Conservation (phyloP, 2,888 invertebrate species). For the Amaurobius ferox region DNA sequence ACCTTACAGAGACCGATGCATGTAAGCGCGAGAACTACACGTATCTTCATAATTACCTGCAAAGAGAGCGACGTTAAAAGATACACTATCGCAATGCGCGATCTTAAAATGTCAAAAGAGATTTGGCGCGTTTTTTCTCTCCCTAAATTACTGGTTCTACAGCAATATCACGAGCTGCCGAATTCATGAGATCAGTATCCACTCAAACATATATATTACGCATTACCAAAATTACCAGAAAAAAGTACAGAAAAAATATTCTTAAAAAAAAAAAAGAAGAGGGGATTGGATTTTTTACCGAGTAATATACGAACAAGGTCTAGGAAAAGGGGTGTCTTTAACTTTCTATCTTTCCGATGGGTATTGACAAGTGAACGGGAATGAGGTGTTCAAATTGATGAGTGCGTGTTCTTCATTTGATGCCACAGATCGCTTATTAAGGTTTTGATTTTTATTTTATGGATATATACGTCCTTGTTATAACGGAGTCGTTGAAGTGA, state of each 20-base stretch:
- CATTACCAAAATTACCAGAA: not conserved
- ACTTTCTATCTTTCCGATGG: constrained; percentile 22
- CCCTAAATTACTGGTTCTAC: constrained; percentile 44
- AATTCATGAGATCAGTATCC: not conserved
- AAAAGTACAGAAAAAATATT: too few relatives aligned
- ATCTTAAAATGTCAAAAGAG: not conserved
- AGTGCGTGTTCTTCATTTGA: constrained; percentile 5
- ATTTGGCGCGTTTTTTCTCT: not conserved
- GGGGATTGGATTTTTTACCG: not conserved
- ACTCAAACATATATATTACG: constrained; percentile 9
- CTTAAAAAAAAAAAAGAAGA: not conserved
- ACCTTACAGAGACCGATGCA: not conserved
- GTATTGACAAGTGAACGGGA: constrained; percentile 47
- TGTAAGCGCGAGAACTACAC: not conserved
- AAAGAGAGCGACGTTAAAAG: not conserved
- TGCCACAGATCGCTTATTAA: not conserved
- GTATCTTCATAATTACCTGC: not conserved
- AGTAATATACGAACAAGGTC: not conserved
- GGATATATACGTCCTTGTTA: not conserved
- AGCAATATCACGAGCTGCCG: constrained; percentile 41
- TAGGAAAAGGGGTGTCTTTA: constrained; percentile 1
- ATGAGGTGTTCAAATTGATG: constrained; percentile 57
- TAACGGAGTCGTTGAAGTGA: constrained; percentile 12
- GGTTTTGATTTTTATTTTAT: not conserved
- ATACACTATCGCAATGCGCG: not conserved